Evolutionary conservation across 2,797 vertebrate genomes (phyloP).

Genomic region (Lagocephalus sceleratus): DNA sequence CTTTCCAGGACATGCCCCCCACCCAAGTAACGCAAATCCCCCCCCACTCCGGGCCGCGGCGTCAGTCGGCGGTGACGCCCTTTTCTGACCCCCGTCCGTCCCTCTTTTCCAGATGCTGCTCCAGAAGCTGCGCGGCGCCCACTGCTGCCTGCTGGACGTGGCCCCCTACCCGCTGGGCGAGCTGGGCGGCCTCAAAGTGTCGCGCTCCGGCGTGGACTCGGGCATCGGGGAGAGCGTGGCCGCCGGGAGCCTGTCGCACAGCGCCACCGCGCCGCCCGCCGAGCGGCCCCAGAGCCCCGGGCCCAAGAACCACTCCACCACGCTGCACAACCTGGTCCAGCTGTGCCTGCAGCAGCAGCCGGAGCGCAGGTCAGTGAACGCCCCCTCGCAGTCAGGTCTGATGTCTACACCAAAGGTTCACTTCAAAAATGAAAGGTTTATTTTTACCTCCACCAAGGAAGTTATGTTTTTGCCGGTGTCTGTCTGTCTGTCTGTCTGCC

Average conservation of each 20-base stretch:
- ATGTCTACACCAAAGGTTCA: too few relatives aligned
- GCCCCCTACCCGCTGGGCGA: constrained; percentile 83
- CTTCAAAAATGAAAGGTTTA: too few relatives aligned
- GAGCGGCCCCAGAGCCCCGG: constrained; percentile 85
- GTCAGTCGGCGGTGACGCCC: too few relatives aligned
- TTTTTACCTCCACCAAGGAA: too few relatives aligned
- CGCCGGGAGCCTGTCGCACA: constrained; percentile 82
- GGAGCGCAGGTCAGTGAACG: constrained; percentile 78
- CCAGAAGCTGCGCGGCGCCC: constrained; percentile 91
- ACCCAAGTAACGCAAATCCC: constrained; percentile 84
- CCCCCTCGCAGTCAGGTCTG: too few relatives aligned
- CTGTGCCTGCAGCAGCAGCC: constrained; percentile 94
- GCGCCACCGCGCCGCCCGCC: constrained; percentile 80
- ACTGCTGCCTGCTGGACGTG: constrained; percentile 84
- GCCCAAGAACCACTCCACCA: constrained; percentile 89
- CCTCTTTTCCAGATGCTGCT: constrained; percentile 88
- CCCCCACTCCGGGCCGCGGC: background rate
- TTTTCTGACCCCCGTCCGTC: too few relatives aligned
- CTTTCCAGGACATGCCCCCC: constrained; percentile 93
- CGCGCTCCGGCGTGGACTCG: constrained; percentile 90
- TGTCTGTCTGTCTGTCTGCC: too few relatives aligned
- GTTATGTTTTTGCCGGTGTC: too few relatives aligned
- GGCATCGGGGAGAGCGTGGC: constrained; percentile 92
- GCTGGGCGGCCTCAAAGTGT: constrained; percentile 89
- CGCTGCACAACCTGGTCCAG: constrained; percentile 90